Evolutionary conservation across 2,888 invertebrate genomes (phyloP).

Genomic region (Drosophila emarginata): DNA sequence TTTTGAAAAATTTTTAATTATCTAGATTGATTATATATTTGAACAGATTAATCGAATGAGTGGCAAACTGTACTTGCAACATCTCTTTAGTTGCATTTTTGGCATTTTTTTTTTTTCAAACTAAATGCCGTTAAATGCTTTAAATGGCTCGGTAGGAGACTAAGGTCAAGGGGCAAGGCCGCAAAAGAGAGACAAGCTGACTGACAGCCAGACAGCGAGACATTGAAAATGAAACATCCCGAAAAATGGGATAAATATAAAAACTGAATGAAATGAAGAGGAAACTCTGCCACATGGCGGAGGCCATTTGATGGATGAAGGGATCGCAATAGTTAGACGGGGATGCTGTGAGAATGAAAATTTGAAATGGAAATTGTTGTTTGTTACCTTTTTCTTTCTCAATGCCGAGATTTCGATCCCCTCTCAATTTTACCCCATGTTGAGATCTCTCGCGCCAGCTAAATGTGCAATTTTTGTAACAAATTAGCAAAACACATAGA

Average conservation of each 20-base stretch:
- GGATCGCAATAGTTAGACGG: not conserved
- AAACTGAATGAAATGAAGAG: constrained; percentile 38
- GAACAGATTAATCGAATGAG: not conserved
- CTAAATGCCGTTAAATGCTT: constrained; percentile 43
- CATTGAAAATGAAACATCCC: not conserved
- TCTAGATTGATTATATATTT: not conserved
- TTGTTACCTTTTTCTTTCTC: not conserved
- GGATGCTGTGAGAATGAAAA: constrained; percentile 8
- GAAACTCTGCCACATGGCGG: constrained; percentile 4
- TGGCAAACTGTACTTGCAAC: not conserved
- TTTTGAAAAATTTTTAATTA: not conserved
- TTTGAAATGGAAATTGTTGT: not conserved
- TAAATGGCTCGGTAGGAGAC: constrained; percentile 56
- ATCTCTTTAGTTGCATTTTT: not conserved
- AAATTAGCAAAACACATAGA: constrained; percentile 60
- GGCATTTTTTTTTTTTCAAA: not conserved
- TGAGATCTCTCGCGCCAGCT: constrained; percentile 28
- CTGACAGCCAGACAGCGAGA: not conserved
- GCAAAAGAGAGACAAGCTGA: constrained; percentile 6
- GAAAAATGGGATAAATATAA: not conserved
- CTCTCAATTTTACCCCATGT: constrained; percentile 49
- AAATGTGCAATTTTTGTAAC: constrained; percentile 76
- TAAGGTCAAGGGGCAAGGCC: constrained; percentile 48
- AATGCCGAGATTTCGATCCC: not conserved
- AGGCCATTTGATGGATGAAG: constrained; percentile 17